Conservation (phyloP, 2,797 vertebrate species). For the Esox masquinongy region DNA sequence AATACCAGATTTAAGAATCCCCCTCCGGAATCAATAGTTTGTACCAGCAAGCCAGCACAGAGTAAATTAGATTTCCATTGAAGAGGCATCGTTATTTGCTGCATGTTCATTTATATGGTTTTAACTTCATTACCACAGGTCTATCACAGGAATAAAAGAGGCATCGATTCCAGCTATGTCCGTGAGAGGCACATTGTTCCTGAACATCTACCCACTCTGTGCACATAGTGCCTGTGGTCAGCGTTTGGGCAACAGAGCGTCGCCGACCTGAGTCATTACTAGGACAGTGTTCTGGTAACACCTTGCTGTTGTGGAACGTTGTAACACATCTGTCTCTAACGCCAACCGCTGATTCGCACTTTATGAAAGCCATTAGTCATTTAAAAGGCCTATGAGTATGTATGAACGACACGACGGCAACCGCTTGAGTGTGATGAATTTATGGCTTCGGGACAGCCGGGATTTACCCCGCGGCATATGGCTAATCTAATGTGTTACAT, state of each 20-base stretch:
- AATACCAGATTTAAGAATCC: conserved; percentile 2
- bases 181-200: conserved; percentile 1
- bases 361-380: background rate
- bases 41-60: background rate
- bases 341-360: background rate
- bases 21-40: conserved; percentile 6
- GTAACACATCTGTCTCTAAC: background rate
- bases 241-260: background rate
- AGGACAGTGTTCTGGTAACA: background rate
- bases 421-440: background rate
- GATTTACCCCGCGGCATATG: background rate
- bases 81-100: background rate
- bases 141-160: background rate
- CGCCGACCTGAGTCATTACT: background rate
- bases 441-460: background rate
- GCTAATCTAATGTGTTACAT: background rate
- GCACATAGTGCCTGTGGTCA: background rate
- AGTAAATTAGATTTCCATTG: conserved; percentile 13
- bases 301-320: background rate
- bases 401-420: background rate
- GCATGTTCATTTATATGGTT: conserved; percentile 5
- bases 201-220: background rate
- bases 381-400: background rate
- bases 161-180: conserved; percentile 13
- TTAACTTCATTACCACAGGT: conserved; percentile 13